Conservation (phyloP, 2,888 invertebrate species). For the Cyclophora albipunctata region DNA sequence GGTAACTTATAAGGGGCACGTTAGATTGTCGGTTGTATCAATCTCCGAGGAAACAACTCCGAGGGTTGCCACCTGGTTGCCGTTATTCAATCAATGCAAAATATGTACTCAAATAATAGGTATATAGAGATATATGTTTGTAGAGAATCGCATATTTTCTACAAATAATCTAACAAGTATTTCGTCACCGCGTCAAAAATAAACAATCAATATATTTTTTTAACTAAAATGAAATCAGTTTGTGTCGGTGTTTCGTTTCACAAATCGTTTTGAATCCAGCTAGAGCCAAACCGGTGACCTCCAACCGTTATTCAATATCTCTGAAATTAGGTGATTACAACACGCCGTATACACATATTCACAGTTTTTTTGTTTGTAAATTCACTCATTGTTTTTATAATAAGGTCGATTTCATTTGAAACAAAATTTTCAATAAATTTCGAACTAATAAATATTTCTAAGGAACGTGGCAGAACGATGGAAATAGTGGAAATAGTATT, state of each 20-base stretch:
- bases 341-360: conserved; percentile 48
- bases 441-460: conserved; percentile 22
- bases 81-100: too few relatives aligned
- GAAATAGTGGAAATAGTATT: background rate
- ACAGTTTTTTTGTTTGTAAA: conserved; percentile 53
- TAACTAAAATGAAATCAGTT: conserved; percentile 21
- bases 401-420: conserved; percentile 41
- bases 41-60: too few relatives aligned
- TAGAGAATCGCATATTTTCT: too few relatives aligned
- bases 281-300: conserved; percentile 41
- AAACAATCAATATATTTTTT: conserved; percentile 17
- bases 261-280: conserved; percentile 17
- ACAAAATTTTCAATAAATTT: conserved; percentile 33
- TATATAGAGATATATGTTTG: too few relatives aligned
- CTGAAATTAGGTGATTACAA: conserved; percentile 63
- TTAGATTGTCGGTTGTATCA: too few relatives aligned
- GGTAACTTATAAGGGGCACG: too few relatives aligned
- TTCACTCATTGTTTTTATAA: conserved; percentile 34
- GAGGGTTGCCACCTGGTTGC: too few relatives aligned
- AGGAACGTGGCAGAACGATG: conserved; percentile 1
- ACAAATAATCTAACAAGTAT: too few relatives aligned
- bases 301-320: conserved; percentile 50
- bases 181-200: conserved; percentile 5
- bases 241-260: conserved; percentile 22
- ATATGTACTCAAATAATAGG: too few relatives aligned